Base-by-base conservation (phyloP, 2,113 vertebrate species). In the Elgaria multicarinata region DNA sequence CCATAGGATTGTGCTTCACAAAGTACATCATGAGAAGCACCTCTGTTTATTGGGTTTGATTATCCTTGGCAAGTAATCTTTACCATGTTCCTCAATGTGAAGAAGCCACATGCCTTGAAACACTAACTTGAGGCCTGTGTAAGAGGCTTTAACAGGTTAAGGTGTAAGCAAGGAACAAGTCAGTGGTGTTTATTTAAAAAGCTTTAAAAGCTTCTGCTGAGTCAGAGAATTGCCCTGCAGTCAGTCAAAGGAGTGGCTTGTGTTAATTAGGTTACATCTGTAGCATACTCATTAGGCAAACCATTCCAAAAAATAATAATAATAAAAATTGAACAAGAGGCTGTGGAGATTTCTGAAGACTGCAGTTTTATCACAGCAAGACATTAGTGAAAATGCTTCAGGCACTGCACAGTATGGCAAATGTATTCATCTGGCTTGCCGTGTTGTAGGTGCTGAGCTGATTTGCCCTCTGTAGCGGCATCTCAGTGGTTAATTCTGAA, bases 151-250 rank as follows among this genome's bases (percentile, higher is more conserved):
- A 36, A 62, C 53, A 39, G n/a, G 53, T 42, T 82, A 82, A 28
- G 55, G 12, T 64, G 53, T 39, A 58, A 58, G 33, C 33, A 58
- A 58, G 31, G 75, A 42, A 44, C 39, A 77, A 77, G 9, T 39
- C 36, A 82, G 7, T 6, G n/a, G 20, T 39, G 58, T 64, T 82
- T 28, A 39, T 81, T 81, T 81, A 10, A 81, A 81, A 36, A 58
- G 78, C 53, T 62, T 82, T 87, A 24, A 64, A 3, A 80, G 39
- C 82, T 93, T 88, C 87, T 93, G 91, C 75, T 91, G 83, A 66
- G 4, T 72, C 85, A 81, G 24, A 10, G 81, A 0, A 26, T 87
- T 44, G 85, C 62, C 55, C 93, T 5, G 0, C 6, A 36, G n/a
- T 16, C 58, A 66, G 28, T 28, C 36, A 84, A 89, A 90, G 84